Percentiles rank a stretch among this genome's conserved stretches.
Evolutionary conservation across 2,888 invertebrate genomes (phyloP).

Genomic region (Listrodromus nycthemerus): DNA sequence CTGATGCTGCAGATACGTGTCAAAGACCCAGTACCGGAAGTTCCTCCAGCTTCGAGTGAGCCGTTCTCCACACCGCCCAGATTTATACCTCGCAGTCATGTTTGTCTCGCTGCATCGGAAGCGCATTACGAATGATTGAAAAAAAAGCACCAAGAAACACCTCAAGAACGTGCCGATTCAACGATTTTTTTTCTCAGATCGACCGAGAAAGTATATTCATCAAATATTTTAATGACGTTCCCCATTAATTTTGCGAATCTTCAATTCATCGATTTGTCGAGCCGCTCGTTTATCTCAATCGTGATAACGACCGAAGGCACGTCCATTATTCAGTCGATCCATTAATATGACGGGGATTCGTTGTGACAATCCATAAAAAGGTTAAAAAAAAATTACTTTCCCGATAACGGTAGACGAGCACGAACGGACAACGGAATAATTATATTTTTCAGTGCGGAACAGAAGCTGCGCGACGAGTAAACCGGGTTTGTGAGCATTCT

Average conservation of each 20-base stretch:
- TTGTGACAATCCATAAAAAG: not conserved
- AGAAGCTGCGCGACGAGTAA: not conserved
- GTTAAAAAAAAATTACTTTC: not conserved
- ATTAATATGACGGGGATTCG: conserved; percentile 32
- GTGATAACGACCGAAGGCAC: not conserved
- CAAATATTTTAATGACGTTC: not conserved
- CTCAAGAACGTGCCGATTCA: not conserved
- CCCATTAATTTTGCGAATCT: conserved; percentile 61
- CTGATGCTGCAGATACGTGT: conserved; percentile 86
- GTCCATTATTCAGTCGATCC: conserved; percentile 38
- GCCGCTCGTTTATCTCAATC: not conserved
- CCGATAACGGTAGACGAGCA: conserved; percentile 25
- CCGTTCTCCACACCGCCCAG: conserved; percentile 68
- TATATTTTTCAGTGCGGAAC: conserved; percentile 24
- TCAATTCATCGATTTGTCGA: conserved; percentile 73
- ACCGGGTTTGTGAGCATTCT: not conserved
- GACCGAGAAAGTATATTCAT: not conserved
- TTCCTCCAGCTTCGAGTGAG: conserved; percentile 73
- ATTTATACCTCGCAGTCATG: conserved; percentile 31
- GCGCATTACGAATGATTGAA: conserved; percentile 75
- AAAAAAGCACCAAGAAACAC: not conserved
- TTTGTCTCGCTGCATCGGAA: conserved; percentile 70
- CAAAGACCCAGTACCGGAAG: conserved; percentile 70
- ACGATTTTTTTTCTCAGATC: not conserved
- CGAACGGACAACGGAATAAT: conserved; percentile 12